Percentiles rank a stretch among this genome's conserved stretches.
phyloP scores from a whole-genome alignment of 1,140 invertebrate genomes.

The Neotoxoptera formosana region DNA sequence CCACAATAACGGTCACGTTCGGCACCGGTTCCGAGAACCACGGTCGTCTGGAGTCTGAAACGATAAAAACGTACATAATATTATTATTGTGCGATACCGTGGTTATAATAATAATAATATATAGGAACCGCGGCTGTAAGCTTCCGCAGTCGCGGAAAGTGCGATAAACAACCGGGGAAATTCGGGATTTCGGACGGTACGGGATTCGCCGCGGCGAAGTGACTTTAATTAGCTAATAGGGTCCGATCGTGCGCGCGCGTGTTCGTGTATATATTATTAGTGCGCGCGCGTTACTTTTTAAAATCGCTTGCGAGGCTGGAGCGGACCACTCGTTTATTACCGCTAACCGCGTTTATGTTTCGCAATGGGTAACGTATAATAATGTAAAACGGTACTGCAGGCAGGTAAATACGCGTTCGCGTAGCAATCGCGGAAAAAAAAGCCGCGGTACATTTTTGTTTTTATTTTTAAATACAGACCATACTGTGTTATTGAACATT shows the following conservation, averaged over 20 bases:
- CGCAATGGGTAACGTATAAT: background rate
- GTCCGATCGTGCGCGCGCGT: no score
- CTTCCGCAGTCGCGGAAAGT: background rate
- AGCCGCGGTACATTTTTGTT: no score
- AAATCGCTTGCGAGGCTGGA: background rate
- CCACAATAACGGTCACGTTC: slow-evolving; percentile 91
- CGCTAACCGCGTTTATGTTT: background rate
- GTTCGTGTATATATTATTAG: background rate
- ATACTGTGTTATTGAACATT: no score
- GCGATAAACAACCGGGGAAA: background rate
- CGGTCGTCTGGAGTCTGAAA: slow-evolving; percentile 64
- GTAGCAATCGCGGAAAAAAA: no score
- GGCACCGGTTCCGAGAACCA: slow-evolving; percentile 88
- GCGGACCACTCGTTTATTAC: background rate
- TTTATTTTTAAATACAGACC: no score
- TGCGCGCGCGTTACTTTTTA: background rate
- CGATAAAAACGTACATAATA: background rate
- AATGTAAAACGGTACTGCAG: background rate
- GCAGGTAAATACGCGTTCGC: no score
- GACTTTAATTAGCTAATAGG: slow-evolving; percentile 26
- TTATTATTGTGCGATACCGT: background rate
- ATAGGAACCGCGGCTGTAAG: background rate
- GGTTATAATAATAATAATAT: no score
- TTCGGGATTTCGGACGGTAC: background rate
- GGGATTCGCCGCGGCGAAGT: background rate